Base-by-base conservation (phyloP, 2,888 invertebrate genomes). In the Synanthedon formicaeformis region DNA sequence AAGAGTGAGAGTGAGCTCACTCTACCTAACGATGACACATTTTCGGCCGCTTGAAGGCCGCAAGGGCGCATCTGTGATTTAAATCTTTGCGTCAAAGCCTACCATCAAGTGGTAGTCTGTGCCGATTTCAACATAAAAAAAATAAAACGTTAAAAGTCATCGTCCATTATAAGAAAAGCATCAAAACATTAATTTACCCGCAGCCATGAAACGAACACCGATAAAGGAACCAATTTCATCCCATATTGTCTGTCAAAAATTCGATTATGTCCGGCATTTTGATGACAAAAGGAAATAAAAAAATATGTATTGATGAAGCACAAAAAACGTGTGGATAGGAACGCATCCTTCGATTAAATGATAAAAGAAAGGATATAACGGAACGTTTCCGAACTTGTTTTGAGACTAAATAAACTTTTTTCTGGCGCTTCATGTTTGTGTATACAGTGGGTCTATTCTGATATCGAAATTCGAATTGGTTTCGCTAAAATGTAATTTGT, bases 221-320 rank as follows among this genome's bases (percentile, higher is more conserved):
- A 81, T 78, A 81, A 78, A 77, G 71, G 71, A 81, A 78, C 79
- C 83, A 83, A 86, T 86, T 85, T 82, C 75, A 81, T 72, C 73
- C 69, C 61, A 71, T 73, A 84, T 81, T 85, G 85, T 85, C 79
- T 81, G 80, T 80, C 80, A 76, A 81, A 79, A 83, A 81, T 77
- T 84, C 80, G 78, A 86, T 85, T 85, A 80, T 78, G 69, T 72
- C 70, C 75, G 75, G 74, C 72, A 63, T 67, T 68, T 63, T 66
- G 73, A 76, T 68, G 79, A 79, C 75, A 78, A 74, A 71, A 65
- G 64, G 58, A 64, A 66, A 65, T 64, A 71, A 77, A 77, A 73
- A 70, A 68, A 59, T 64, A 60, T 16, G 40, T 52, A 18, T 55
- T 55, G 53, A 57, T 58, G 58, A 61, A 62, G 57, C 60, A 60